A percentile compares a stretch with the other conserved stretches of the same genome.
Conservation (phyloP, 2,888 invertebrate genomes). For the Drosophila basisetae region DNA sequence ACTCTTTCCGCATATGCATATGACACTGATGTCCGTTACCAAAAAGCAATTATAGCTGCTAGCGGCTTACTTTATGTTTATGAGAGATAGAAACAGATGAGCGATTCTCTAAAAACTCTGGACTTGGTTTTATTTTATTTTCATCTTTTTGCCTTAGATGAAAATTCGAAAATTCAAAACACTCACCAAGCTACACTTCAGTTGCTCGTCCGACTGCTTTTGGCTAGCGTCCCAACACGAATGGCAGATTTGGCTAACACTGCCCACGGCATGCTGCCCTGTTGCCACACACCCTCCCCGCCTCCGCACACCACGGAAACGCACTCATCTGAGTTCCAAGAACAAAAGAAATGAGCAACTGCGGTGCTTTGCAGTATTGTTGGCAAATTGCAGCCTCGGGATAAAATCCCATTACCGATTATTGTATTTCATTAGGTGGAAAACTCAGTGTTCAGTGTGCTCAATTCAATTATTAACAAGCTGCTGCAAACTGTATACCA, state of each 20-base stretch:
- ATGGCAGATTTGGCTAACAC: background rate
- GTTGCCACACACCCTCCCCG: too few species aligned
- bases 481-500: background rate
- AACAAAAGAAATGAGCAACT: slow-evolving; percentile 36
- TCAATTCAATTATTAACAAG: slow-evolving; percentile 8
- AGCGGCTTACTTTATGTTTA: slow-evolving; percentile 40
- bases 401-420: slow-evolving; percentile 38
- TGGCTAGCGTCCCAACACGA: slow-evolving; percentile 1
- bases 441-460: slow-evolving; percentile 3
- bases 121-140: background rate
- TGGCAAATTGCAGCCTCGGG: slow-evolving; percentile 44
- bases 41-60: slow-evolving; percentile 24
- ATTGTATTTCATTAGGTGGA: slow-evolving; percentile 43
- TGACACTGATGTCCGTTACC: background rate
- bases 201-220: slow-evolving; percentile 2
- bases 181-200: slow-evolving; percentile 4
- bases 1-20: slow-evolving; percentile 8
- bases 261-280: slow-evolving; percentile 13
- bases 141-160: slow-evolving; percentile 10
- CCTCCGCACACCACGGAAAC: slow-evolving; percentile 1
- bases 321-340: slow-evolving; percentile 25
- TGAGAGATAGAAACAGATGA: slow-evolving; percentile 7
- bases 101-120: background rate
- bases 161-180: background rate
- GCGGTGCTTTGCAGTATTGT: slow-evolving; percentile 16